Evolutionary conservation across 1,140 invertebrate species (phyloP).

Genomic region (Venturia canescens): DNA sequence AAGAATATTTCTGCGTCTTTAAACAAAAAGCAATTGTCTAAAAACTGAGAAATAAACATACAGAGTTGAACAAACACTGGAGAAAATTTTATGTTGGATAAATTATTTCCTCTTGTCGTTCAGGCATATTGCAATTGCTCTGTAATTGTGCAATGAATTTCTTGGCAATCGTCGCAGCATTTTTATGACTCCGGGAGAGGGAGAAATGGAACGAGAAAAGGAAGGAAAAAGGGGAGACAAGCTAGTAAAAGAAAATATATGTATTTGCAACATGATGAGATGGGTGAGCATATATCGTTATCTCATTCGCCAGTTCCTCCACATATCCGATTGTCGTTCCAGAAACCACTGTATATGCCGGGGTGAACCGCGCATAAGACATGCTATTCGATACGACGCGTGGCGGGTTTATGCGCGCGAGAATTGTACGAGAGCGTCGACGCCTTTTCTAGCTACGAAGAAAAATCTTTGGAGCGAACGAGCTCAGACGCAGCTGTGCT

Average conservation of each 20-base stretch:
- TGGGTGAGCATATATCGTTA: conserved; percentile 8
- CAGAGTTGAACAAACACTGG: too few relatives aligned
- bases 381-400: conserved; percentile 38
- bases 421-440: conserved; percentile 14
- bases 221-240: conserved; percentile 1
- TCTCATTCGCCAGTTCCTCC: conserved; percentile 17
- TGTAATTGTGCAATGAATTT: conserved; percentile 45
- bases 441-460: not conserved
- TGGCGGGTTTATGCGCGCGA: conserved; percentile 19
- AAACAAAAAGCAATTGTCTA: not conserved
- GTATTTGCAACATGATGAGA: not conserved
- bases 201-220: not conserved
- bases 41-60: not conserved
- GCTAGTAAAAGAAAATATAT: not conserved
- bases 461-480: not conserved
- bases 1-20: not conserved
- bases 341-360: conserved; percentile 41
- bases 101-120: conserved; percentile 22
- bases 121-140: conserved; percentile 38
- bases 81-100: not conserved
- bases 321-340: conserved; percentile 39
- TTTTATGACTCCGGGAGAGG: not conserved
- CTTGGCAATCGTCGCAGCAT: conserved; percentile 32
- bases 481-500: conserved; percentile 24
- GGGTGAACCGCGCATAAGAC: conserved; percentile 1